Base-by-base conservation (phyloP, 2,888 invertebrate species). In the Sialis lutaria region DNA sequence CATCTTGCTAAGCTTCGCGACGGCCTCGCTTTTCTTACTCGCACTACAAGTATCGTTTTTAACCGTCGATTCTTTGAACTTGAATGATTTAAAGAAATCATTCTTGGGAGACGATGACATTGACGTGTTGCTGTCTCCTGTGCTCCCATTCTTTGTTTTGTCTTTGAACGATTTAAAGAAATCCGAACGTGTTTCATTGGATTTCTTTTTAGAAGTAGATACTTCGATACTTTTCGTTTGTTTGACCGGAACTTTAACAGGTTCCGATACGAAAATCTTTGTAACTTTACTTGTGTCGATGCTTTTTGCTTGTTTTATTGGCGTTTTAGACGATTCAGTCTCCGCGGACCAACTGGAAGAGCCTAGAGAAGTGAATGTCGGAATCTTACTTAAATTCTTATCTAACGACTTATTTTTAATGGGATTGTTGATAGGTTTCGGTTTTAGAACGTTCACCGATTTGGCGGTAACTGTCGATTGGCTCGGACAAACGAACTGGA, bases 161-260 rank as follows among this genome's bases (percentile, higher is more conserved):
- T 47, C 42, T 47, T 42, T 47, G 9, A 47, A 30, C 22, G 42
- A 37, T 42, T 47, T 47, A 42, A 47, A 47, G 10, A 47, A 47
- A 42, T 47, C 47, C 32, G 33, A 22, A 12, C 42, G 42, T 9
- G 42, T n/a, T 9, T 47, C 47, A 9, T 42, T 22, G 12, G 10
- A 10, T 31, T 42, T 42, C 32, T 42, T 13, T 22, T 42, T 42
- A 12, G 10, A n/a, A 7, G 12, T 37, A 12, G 42, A 7, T n/a
- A 31, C 32, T 42, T 42, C 42, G 22, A 42, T 10, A 42, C 42
- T 42, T 22, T 42, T 42, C 8, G 42, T 30, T 22, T 30, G 6
- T 31, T 42, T 42, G 5, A 42, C 42, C 10, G 10, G 10, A 37
- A n/a, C 37, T 6, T 6, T 37, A 10, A 10, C 37, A n/a, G 37